Evolutionary conservation across 2,888 invertebrate species (phyloP), one percentile per base, ranked within the genome.

Genomic region (Ormyrus pomaceus): DNA sequence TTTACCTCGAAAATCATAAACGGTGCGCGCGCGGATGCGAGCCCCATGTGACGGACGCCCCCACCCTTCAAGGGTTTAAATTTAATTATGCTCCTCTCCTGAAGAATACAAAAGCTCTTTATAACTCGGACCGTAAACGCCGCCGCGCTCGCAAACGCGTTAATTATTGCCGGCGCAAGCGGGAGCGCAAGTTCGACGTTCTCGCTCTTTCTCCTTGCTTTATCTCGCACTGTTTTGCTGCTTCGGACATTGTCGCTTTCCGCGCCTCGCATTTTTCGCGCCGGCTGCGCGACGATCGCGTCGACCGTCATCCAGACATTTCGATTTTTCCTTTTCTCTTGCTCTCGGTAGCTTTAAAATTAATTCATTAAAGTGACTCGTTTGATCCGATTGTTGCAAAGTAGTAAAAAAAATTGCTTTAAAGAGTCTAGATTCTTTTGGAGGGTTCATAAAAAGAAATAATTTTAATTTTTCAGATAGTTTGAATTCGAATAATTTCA

Each of bases 81-180:
- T 83, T 85, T 85, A 83, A 84, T 84, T 83, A 83, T 81, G 82
- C 75, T 77, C 79, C 77, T 34, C 34, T 81, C 62, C 82, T 66
- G 75, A 78, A 82, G 80, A 79, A 79, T 84, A 84, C 83, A 83
- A 84, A 83, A 83, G 83, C 84, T 83, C 84, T 86, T 85, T 86
- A 84, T 83, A 83, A 77, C 79, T 68, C 56, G 9, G 78, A 58
- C 77, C 75, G 78, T 82, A 83, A 83, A 83, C 81, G 83, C 79
- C 79, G 76, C 19, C 13, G 34, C 61, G 80, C 82, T 80, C 81
- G 80, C 79, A 79, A 84, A 84, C 79, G 84, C 84, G 82, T 85
- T 85, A 85, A 86, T 86, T 86, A 84, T 83, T 76, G 77, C 71
- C 77, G 69, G 73, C 48, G 56, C 66, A 66, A 48, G 59, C 73